These are phyloP conservation scores for Micropoecilia bifurca DNA, from an alignment of 2,797 vertebrate genomes.

Conservation along the genomic window DNA sequence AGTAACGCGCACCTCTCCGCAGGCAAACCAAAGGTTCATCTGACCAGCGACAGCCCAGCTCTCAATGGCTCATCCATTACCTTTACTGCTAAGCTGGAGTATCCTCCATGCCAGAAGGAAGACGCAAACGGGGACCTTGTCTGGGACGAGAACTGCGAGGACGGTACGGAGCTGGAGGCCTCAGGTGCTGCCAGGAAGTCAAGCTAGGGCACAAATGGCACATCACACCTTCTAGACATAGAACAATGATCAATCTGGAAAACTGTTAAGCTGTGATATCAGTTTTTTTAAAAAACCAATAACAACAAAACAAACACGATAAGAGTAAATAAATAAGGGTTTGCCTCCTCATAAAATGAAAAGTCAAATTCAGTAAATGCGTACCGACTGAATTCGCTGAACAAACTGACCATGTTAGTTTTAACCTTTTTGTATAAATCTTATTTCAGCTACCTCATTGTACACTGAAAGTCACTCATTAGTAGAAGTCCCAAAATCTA, in stretches of 20 bases:
- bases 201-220: constrained; percentile 27
- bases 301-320: background rate
- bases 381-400: background rate
- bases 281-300: background rate
- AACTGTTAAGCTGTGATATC: background rate
- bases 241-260: background rate
- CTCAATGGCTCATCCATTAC: constrained; percentile 88
- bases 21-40: constrained; percentile 79
- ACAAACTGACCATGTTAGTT: background rate
- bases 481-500: background rate
- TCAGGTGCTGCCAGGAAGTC: constrained; percentile 65
- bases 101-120: constrained; percentile 89
- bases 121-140: constrained; percentile 84
- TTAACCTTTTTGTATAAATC: background rate
- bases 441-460: background rate
- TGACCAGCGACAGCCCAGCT: constrained; percentile 91
- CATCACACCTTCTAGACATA: background rate
- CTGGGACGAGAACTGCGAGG: constrained; percentile 85
- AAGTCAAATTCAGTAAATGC: background rate
- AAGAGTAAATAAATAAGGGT: background rate
- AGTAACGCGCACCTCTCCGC: background rate
- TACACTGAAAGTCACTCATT: background rate
- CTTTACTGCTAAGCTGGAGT: constrained; percentile 87
- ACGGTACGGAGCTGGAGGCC: constrained; percentile 82
- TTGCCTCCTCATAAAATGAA: background rate